Base-by-base conservation (phyloP, 2,797 vertebrate genomes). In the Microchirus variegatus region DNA sequence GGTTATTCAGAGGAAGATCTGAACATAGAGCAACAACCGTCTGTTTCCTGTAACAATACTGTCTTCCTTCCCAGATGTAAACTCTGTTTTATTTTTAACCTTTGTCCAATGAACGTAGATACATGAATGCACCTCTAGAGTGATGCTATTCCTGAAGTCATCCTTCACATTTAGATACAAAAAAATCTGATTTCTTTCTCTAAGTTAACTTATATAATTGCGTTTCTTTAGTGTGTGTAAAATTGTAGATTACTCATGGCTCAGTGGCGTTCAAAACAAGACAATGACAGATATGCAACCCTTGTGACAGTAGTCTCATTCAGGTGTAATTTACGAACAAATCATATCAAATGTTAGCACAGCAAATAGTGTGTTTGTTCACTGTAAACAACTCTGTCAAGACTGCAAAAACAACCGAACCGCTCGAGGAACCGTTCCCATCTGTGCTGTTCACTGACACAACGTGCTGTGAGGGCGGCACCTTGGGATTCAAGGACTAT, bases 321-420 rank as follows among this genome's bases (percentile, higher is more conserved):
- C 54, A 22, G 45, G 48, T 52, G 80, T 84, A 87, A 64, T 73
- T 63, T 66, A 81, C 70, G 88, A 65, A 75, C 82, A 86, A 67
- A 76, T 48, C 62, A 80, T 79, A 86, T 55, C 82, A 87, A 89
- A 85, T 55, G 59, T 63, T 70, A 80, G 59, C 82, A 84, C 72
- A 85, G 71, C 83, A 85, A 63, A 73, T 43, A 56, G 59, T 67
- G 78, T 57, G 56, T 79, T 77, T 63, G 56, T 77, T 86, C 48
- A 18, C 15, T 86, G 88, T 90, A 89, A 91, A 90, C 88, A 82
- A 67, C 78, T 87, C 63, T 74, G 63, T 75, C 68, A 3, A 71
- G 70, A 73, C 76, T 71, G 78, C 65, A 82, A 71, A 79, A 74
- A 70, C 15, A 59, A 70, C 53, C 0, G 16, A 67, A 59, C 46